Conservation (phyloP, 2,113 vertebrate species). For the Trichechus manatus region DNA sequence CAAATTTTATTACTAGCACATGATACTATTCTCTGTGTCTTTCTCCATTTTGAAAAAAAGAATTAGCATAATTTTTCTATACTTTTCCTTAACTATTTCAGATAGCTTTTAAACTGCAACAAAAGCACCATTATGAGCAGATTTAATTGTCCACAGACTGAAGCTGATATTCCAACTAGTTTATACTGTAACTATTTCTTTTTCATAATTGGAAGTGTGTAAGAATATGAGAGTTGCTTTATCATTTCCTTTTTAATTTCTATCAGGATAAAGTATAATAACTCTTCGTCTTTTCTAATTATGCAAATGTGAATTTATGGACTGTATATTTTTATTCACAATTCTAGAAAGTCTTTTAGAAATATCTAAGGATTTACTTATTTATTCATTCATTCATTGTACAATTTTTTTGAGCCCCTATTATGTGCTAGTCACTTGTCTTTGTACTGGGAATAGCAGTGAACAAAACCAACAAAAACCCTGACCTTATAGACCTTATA, state of each 20-base stretch:
- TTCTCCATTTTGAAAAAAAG: not conserved
- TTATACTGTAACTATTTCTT: not conserved
- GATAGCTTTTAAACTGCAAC: not conserved
- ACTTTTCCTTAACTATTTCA: not conserved
- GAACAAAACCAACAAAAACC: not conserved
- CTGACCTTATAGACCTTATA: not conserved
- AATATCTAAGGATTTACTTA: not conserved
- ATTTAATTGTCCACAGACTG: not conserved
- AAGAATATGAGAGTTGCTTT: not conserved
- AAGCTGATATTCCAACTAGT: not conserved
- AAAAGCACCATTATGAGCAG: not conserved
- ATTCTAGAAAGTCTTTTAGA: not conserved
- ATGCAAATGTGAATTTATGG: not conserved
- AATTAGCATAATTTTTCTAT: not conserved
- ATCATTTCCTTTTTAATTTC: not conserved
- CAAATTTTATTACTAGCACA: not conserved
- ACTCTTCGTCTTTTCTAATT: not conserved
- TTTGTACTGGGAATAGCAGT: not conserved
- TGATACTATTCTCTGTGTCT: not conserved
- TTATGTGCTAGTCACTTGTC: not conserved
- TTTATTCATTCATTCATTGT: not conserved
- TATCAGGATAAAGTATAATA: not conserved
- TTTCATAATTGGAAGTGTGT: not conserved
- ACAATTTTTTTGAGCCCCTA: not conserved
- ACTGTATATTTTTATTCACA: not conserved